These are phyloP conservation scores for Periophthalmus magnuspinnatus DNA, from an alignment of 2,797 vertebrate genomes.

Conservation along the genomic window DNA sequence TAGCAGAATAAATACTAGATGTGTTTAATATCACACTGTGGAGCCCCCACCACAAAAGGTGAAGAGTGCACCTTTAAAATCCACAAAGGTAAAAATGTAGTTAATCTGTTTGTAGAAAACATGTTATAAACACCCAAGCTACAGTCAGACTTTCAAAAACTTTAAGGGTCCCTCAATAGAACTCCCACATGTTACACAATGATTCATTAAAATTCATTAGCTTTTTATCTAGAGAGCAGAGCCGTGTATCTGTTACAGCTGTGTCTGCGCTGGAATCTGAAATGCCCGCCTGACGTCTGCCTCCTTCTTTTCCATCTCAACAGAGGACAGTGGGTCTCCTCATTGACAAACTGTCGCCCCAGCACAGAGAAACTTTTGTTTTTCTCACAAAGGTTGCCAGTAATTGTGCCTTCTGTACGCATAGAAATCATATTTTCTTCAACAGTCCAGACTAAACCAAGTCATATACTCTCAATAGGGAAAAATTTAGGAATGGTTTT, in stretches of 20 bases:
- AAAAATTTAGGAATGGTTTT: constrained; percentile 65
- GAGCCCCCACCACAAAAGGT: background rate
- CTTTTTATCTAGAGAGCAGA: constrained; percentile 66
- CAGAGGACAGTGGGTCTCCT: constrained; percentile 75
- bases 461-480: constrained; percentile 36
- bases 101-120: background rate
- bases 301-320: constrained; percentile 45
- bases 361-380: constrained; percentile 78
- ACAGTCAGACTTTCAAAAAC: constrained; percentile 46
- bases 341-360: constrained; percentile 34
- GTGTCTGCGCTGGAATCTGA: constrained; percentile 74
- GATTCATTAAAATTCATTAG: constrained; percentile 75
- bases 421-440: constrained; percentile 78
- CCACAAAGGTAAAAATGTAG: background rate
- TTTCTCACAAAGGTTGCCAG: constrained; percentile 36
- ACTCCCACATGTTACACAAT: constrained; percentile 73
- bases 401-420: constrained; percentile 52
- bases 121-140: constrained; percentile 10
- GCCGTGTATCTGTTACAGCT: constrained; percentile 59
- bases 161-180: constrained; percentile 54
- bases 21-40: too few relatives aligned
- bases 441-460: constrained; percentile 60
- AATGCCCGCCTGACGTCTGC: constrained; percentile 58
- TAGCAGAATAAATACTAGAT: too few relatives aligned
- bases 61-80: constrained; percentile 3